Evolutionary conservation across 2,797 vertebrate genomes (phyloP), one percentile per base, ranked within the genome.

Genomic region (Xiphophorus birchmanni): DNA sequence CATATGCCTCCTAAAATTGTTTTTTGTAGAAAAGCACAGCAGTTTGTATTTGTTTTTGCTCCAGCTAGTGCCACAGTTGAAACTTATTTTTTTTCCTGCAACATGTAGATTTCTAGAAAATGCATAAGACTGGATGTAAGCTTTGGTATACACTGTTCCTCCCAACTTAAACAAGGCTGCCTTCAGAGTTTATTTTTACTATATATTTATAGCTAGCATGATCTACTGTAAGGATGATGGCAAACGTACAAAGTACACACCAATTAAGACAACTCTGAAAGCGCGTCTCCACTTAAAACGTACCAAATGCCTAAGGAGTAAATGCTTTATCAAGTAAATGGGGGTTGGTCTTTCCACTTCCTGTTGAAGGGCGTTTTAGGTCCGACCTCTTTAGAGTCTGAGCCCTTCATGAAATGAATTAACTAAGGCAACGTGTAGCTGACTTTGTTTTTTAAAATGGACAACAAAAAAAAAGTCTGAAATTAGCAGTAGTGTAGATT

Each of bases 81-180:
- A 86, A 56, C 47, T 71, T 54, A 0, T 52, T 82, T 89, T 15
- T 63, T 80, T 88, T 90, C 85, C 92, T 95, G 95, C 92, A 93
- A 95, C 92, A 92, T 91, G 82, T 80, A 77, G 77, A 87, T 85
- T 90, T 91, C 91, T 94, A 93, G 86, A 95, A 95, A 95, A 92
- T 93, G 93, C 94, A 95, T 94, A 94, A 96, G 96, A 95, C 95
- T 92, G 90, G 91, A 96, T 92, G 89, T 92, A 96, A 96, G 96
- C 97, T 97, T 97, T 98, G 97, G 97, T 97, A 96, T 95, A 93
- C 91, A 92, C 90, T 84, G 88, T 89, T 93, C 90, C 80, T 85
- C 87, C 87, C 88, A 92, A 91, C 93, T 89, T 87, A 90, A 67
- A 67, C 83, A 84, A 90, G 86, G 88, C 88, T 93, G 86, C 84